Percentiles rank a stretch among this genome's conserved stretches.
Evolutionary conservation across 2,888 invertebrate genomes (phyloP).

Genomic region (Muscina levida): DNA sequence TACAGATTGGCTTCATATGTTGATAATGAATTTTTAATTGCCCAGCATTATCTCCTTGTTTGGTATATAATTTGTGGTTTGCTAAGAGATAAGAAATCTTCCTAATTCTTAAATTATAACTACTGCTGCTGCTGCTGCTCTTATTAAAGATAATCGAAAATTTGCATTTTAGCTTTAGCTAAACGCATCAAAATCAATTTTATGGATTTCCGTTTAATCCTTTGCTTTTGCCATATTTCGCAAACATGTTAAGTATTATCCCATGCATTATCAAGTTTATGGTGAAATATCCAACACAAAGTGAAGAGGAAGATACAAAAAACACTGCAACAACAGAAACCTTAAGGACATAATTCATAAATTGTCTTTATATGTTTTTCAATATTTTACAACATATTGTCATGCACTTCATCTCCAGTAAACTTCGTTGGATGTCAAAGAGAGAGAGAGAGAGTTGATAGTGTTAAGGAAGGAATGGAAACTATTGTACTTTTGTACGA

Average conservation of each 20-base stretch:
- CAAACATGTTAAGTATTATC: background rate
- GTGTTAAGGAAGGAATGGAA: no score
- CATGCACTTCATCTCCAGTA: conserved; percentile 1
- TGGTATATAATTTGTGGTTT: background rate
- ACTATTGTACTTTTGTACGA: background rate
- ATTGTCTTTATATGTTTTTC: conserved; percentile 49
- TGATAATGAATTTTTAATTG: no score
- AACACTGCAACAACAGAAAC: conserved; percentile 10
- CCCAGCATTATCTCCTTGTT: no score
- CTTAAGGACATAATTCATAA: conserved; percentile 65
- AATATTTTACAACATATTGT: conserved; percentile 51
- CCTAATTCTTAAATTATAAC: background rate
- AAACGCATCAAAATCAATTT: background rate
- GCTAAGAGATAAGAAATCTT: background rate
- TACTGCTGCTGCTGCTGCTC: no score
- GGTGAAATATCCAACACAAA: background rate
- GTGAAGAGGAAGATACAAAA: background rate
- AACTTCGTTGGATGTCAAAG: background rate
- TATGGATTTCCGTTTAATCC: conserved; percentile 25
- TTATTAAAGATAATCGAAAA: conserved; percentile 13
- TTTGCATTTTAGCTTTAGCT: background rate
- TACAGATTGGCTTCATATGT: no score
- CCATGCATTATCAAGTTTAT: conserved; percentile 31
- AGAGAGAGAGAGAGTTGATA: no score
- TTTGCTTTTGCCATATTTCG: background rate